Conservation (phyloP, 2,113 vertebrate species). For the Nycticryphes semicollaris region DNA sequence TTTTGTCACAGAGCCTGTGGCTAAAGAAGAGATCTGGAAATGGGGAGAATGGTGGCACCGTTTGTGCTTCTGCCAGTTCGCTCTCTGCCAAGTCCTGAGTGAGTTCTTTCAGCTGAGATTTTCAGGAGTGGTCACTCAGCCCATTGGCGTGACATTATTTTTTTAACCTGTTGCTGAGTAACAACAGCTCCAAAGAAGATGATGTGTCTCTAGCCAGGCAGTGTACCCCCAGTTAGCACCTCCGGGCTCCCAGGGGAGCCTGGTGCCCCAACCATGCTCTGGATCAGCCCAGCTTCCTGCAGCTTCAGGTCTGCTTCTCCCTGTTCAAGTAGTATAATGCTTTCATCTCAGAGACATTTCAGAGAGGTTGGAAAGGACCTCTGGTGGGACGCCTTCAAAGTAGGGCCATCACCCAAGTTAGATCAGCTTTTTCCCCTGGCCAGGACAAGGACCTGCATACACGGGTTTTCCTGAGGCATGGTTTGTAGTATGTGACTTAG, state of each 20-base stretch:
- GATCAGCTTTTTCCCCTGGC: neutral
- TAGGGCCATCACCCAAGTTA: neutral
- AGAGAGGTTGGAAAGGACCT: neutral
- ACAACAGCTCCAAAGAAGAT: neutral
- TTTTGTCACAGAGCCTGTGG: neutral
- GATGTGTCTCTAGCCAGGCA: accelerated
- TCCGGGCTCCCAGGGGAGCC: neutral
- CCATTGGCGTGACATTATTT: neutral
- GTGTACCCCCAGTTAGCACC: neutral
- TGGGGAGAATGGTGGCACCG: neutral
- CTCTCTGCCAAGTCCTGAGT: accelerated
- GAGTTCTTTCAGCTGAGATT: neutral
- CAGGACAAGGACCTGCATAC: neutral
- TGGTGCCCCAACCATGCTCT: neutral
- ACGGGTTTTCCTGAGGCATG: neutral
- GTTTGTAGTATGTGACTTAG: neutral
- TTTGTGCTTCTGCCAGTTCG: neutral
- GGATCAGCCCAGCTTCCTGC: neutral
- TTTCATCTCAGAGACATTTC: neutral
- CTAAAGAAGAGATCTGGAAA: neutral
- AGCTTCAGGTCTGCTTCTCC: neutral
- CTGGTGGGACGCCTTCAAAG: neutral
- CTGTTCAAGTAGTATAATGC: neutral
- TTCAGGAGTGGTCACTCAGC: neutral
- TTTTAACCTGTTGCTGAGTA: neutral